phyloP scores from a whole-genome alignment of 2,113 vertebrate genomes.

The Carassius auratus region DNA sequence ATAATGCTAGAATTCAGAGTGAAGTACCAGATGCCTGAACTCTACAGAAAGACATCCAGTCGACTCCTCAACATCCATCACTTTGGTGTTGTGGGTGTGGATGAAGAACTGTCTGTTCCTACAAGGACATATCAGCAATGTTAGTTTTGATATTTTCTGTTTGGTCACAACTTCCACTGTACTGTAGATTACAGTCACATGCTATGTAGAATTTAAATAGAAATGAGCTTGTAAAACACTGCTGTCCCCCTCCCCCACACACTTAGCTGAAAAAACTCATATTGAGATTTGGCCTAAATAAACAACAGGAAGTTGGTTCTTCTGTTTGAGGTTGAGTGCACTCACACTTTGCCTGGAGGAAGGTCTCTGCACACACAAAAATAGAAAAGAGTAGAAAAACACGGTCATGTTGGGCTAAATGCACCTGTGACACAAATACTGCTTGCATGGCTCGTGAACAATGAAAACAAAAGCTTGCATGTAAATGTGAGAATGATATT shows the following conservation, averaged over 20 bases:
- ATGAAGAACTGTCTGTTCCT: constrained; percentile 95
- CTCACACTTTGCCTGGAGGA: constrained; percentile 91
- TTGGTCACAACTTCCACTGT: neutral
- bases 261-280: constrained; percentile 10
- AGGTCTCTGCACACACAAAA: constrained; percentile 82
- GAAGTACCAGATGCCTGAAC: constrained; percentile 90
- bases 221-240: neutral
- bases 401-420: neutral
- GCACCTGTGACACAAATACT: neutral
- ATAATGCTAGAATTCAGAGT: neutral
- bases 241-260: neutral
- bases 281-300: constrained; percentile 36
- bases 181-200: neutral
- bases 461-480: neutral
- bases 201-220: neutral
- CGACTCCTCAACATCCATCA: constrained; percentile 95
- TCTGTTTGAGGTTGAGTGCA: constrained; percentile 47
- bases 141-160: neutral
- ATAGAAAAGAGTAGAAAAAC: constrained; percentile 48
- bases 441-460: neutral
- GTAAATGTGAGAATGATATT: neutral
- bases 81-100: constrained; percentile 91
- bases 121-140: constrained; percentile 38
- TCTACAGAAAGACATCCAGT: constrained; percentile 93
- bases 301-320: constrained; percentile 50